phyloP scores from a whole-genome alignment of 2,888 invertebrate genomes.

The Pycnomerus fuliginosus region DNA sequence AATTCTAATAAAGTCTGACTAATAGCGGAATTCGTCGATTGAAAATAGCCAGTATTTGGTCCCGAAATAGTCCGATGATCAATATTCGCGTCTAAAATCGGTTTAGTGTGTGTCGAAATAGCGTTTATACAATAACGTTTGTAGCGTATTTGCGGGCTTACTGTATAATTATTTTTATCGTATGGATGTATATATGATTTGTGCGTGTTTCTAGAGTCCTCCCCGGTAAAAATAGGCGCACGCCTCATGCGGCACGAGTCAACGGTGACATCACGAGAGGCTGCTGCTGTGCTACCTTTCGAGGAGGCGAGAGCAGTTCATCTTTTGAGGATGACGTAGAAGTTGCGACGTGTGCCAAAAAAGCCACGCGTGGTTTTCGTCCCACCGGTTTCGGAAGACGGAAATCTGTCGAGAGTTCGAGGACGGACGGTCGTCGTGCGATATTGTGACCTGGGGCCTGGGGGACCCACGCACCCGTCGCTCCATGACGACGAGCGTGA shows the following conservation, averaged over 20 bases:
- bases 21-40: too few species aligned
- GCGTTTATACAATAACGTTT: too few species aligned
- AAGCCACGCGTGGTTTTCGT: too few species aligned
- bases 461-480: conserved; percentile 36
- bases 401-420: conserved; percentile 11
- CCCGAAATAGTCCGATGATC: too few species aligned
- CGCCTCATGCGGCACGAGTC: conserved; percentile 38
- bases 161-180: conserved; percentile 22
- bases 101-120: too few species aligned
- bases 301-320: conserved; percentile 36
- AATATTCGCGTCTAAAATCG: too few species aligned
- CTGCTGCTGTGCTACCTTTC: conserved; percentile 42
- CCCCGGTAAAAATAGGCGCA: conserved; percentile 36
- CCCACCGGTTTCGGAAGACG: conserved; percentile 18
- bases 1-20: too few species aligned
- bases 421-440: conserved; percentile 16
- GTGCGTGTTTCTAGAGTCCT: conserved; percentile 31
- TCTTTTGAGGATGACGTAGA: conserved; percentile 27
- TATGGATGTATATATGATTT: conserved; percentile 7
- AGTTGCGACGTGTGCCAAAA: conserved; percentile 29
- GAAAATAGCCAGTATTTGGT: too few species aligned
- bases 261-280: conserved; percentile 38
- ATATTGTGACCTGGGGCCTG: conserved; percentile 18
- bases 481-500: conserved; percentile 48
- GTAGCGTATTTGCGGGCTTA: conserved; percentile 22